phyloP scores from a whole-genome alignment of 2,888 invertebrate species.

The Megalurothrips usitatus region DNA sequence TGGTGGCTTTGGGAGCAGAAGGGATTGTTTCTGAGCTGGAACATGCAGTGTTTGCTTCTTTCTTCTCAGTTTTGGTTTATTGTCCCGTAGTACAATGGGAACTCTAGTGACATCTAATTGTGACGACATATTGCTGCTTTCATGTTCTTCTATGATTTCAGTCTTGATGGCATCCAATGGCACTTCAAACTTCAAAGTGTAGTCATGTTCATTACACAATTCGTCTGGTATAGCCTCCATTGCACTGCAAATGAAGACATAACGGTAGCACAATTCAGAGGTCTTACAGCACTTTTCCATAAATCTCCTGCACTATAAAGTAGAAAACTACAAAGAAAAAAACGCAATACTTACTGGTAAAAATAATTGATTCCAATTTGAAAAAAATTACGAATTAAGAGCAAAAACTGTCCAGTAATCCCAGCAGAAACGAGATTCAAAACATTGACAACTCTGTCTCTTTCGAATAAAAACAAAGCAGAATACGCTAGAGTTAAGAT shows the following conservation, averaged over 20 bases:
- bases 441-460: too few relatives aligned
- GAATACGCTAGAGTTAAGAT: too few relatives aligned
- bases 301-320: not conserved
- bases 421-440: too few relatives aligned
- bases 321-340: too few relatives aligned
- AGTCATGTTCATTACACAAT: not conserved
- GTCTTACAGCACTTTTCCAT: not conserved
- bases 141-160: not conserved
- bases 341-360: not conserved
- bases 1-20: not conserved
- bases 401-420: not conserved
- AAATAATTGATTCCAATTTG: not conserved
- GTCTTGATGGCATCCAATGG: not conserved
- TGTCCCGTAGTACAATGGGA: not conserved
- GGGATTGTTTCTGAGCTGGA: not conserved
- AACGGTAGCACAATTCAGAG: not conserved
- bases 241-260: not conserved
- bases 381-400: not conserved
- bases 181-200: not conserved
- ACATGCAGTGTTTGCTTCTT: not conserved
- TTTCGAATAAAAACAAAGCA: too few relatives aligned
- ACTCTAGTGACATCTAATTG: not conserved
- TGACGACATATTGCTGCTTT: not conserved
- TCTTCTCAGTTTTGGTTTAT: not conserved
- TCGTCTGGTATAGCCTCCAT: not conserved